phyloP scores from a whole-genome alignment of 2,888 invertebrate species.

The Phragmatobia fuliginosa region DNA sequence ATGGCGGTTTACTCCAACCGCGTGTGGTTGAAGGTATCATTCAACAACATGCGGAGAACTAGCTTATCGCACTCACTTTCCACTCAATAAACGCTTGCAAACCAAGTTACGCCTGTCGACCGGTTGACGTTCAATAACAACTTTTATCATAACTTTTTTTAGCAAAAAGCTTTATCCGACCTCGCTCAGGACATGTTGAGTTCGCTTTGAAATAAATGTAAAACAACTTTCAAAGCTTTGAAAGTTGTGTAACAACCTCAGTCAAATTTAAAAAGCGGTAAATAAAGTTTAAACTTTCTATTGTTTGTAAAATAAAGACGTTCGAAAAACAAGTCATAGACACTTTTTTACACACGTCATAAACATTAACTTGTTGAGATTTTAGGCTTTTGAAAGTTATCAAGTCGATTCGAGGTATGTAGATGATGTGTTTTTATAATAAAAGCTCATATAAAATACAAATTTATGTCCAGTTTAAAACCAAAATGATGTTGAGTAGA shows the following conservation, averaged over 20 bases:
- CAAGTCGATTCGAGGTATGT: not conserved
- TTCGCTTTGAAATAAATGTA: conserved; percentile 38
- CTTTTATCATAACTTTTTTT: conserved; percentile 64
- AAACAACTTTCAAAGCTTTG: conserved; percentile 35
- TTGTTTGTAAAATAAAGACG: not conserved
- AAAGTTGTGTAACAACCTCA: conserved; percentile 25
- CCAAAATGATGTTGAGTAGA: not conserved
- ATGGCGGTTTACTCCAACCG: no score
- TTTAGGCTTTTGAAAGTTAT: not conserved
- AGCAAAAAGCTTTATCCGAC: conserved; percentile 56
- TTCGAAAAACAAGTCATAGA: not conserved
- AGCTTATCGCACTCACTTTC: conserved; percentile 56
- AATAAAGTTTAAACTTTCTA: not conserved
- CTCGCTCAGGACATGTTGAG: conserved; percentile 42
- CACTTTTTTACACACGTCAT: not conserved
- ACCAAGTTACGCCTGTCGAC: conserved; percentile 55
- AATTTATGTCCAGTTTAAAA: not conserved
- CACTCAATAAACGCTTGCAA: conserved; percentile 67
- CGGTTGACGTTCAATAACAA: conserved; percentile 59
- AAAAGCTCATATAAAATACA: not conserved
- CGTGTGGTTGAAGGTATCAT: conserved; percentile 37
- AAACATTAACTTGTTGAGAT: not conserved
- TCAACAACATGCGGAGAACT: conserved; percentile 39
- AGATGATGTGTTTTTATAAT: not conserved
- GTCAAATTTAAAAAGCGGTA: not conserved